Conservation (phyloP, 2,113 vertebrate species). For the Oenanthe oenanthe region DNA sequence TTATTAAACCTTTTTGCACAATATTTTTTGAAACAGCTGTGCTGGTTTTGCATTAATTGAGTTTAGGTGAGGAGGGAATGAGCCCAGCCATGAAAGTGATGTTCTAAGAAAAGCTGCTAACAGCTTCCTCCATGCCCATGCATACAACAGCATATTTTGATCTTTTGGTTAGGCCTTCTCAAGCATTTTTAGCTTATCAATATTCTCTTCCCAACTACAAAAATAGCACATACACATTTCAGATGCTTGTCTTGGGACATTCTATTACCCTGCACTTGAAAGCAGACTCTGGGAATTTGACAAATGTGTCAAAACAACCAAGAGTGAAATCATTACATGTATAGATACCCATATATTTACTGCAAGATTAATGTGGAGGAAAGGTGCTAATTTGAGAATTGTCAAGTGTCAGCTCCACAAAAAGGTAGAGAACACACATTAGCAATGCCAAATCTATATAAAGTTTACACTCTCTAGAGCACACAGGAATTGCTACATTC, state of each 20-base stretch:
- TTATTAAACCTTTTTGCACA: background rate
- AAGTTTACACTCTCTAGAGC: background rate
- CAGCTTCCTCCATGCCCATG: too few species aligned
- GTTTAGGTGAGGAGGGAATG: too few species aligned
- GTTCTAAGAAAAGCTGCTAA: too few species aligned
- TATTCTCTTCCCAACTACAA: background rate
- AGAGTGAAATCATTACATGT: background rate
- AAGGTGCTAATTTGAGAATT: background rate
- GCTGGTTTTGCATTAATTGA: too few species aligned
- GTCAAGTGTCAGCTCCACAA: background rate
- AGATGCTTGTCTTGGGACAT: background rate
- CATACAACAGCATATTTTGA: background rate
- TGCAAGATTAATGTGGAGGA: background rate
- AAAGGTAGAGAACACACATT: background rate
- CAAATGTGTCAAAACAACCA: background rate
- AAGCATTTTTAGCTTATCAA: background rate
- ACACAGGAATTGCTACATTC: background rate
- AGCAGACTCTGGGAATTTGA: background rate
- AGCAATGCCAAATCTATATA: background rate
- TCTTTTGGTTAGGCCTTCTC: background rate
- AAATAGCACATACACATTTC: background rate
- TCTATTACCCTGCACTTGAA: background rate
- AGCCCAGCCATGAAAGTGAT: too few species aligned
- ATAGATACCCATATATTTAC: background rate
- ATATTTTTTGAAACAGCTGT: background rate